Conservation (phyloP, 2,113 vertebrate genomes). For the Phrynosoma blainvillii region DNA sequence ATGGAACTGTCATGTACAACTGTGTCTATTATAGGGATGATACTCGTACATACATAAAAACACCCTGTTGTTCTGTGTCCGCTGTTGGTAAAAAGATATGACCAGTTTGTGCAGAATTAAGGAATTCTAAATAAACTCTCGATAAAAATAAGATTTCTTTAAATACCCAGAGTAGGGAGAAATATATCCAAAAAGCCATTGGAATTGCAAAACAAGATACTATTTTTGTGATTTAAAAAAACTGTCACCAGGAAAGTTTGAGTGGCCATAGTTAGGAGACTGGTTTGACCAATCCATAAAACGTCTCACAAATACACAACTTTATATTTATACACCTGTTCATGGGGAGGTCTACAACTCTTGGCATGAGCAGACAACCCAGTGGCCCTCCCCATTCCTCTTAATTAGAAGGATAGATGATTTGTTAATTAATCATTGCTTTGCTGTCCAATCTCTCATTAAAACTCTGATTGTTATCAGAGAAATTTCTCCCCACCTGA, state of each 20-base stretch:
- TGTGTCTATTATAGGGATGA: too few relatives aligned
- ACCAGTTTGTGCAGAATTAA: background rate
- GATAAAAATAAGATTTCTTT: background rate
- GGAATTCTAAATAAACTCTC: background rate
- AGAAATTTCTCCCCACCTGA: constrained; percentile 7
- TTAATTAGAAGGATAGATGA: constrained; percentile 29
- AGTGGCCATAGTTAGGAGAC: background rate
- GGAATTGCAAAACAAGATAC: background rate
- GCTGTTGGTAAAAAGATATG: background rate
- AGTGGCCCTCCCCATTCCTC: background rate
- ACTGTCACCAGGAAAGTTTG: background rate
- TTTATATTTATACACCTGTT: background rate
- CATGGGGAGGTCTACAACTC: background rate
- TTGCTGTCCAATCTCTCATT: constrained; percentile 14
- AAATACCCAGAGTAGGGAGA: background rate
- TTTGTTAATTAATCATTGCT: constrained; percentile 35
- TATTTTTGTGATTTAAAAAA: background rate
- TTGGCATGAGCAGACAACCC: background rate
- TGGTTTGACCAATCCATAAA: background rate
- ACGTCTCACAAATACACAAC: background rate
- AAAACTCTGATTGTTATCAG: constrained; percentile 27
- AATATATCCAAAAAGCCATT: background rate
- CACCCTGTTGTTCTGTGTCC: too few relatives aligned
- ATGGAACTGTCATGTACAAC: background rate
- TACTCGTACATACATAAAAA: too few relatives aligned